Evolutionary conservation across 2,888 invertebrate genomes (phyloP).

Genomic region (Dynastes hyllus): DNA sequence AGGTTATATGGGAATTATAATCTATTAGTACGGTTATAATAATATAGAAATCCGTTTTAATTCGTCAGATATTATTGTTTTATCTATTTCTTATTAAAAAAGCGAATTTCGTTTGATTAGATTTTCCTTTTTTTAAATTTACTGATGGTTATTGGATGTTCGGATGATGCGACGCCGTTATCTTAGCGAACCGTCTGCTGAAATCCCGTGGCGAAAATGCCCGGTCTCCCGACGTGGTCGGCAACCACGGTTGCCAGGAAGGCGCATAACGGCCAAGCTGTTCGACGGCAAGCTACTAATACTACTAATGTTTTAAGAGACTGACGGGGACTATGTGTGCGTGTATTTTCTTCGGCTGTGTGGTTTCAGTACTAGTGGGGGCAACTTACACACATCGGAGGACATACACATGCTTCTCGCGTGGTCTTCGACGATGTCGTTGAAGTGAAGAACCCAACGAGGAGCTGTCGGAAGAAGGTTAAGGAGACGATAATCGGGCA

Average conservation of each 20-base stretch:
- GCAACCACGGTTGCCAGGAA: too few species aligned
- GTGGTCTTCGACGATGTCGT: conserved; percentile 19
- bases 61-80: neutral
- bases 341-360: conserved; percentile 44
- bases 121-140: neutral
- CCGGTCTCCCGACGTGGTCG: conserved; percentile 12
- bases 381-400: conserved; percentile 41
- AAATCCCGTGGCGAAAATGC: too few species aligned
- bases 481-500: neutral
- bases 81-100: neutral
- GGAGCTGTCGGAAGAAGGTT: neutral
- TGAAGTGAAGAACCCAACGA: conserved; percentile 2
- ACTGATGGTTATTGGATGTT: too few species aligned
- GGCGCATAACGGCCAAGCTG: conserved; percentile 44
- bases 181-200: conserved; percentile 36
- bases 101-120: neutral
- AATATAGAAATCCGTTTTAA: conserved; percentile 12
- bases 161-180: conserved; percentile 19
- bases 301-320: conserved; percentile 36
- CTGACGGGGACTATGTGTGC: conserved; percentile 41
- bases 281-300: conserved; percentile 45
- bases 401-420: conserved; percentile 34
- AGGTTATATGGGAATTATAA: conserved; percentile 16
- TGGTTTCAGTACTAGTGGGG: conserved; percentile 45
- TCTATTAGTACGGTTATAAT: conserved; percentile 27